phyloP scores from a whole-genome alignment of 2,888 invertebrate genomes.

The Blera fallax region DNA sequence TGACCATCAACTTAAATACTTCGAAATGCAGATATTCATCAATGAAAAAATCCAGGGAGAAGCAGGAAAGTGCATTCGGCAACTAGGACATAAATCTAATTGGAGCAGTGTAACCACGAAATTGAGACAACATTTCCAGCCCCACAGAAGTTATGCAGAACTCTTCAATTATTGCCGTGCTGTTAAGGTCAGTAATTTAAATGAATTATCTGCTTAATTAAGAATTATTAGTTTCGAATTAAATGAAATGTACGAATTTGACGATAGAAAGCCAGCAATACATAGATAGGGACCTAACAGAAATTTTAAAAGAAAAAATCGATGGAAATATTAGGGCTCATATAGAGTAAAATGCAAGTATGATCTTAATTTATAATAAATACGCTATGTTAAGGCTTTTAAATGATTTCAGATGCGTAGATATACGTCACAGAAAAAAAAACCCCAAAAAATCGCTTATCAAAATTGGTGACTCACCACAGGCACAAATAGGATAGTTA shows the following conservation, averaged over 20 bases:
- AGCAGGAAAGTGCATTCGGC: neutral
- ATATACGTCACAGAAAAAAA: conserved; percentile 5
- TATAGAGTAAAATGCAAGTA: neutral
- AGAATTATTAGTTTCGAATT: neutral
- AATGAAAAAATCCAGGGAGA: neutral
- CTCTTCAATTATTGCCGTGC: neutral
- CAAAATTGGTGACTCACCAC: neutral
- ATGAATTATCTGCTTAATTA: conserved; percentile 4
- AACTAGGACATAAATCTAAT: neutral
- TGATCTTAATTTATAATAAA: conserved; percentile 14
- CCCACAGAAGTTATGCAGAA: neutral
- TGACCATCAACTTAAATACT: neutral
- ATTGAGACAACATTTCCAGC: conserved; percentile 10
- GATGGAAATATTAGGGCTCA: conserved; percentile 3
- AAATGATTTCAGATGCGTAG: conserved; percentile 4
- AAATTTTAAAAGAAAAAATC: conserved; percentile 9
- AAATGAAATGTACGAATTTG: conserved; percentile 5
- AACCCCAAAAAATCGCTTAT: neutral
- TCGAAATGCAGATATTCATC: neutral
- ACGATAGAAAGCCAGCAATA: conserved; percentile 5
- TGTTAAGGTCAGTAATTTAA: conserved; percentile 6
- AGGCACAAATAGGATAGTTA: neutral
- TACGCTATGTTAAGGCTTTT: conserved; percentile 15
- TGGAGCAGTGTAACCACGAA: neutral
- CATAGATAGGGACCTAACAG: neutral